Base-by-base conservation (phyloP, 1,140 invertebrate genomes). In the Drepana arcuata region DNA sequence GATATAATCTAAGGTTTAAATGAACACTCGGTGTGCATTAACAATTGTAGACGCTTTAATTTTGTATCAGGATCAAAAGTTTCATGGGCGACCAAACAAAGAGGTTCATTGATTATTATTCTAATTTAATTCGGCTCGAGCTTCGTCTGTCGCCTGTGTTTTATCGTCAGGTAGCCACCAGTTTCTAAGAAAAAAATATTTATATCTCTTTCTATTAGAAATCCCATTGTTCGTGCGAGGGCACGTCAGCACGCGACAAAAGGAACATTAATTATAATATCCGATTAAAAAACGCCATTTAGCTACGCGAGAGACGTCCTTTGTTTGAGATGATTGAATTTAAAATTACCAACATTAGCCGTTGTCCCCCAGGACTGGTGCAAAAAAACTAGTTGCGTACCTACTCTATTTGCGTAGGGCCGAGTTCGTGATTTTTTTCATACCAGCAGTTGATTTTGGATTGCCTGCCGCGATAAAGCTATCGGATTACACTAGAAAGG, bases 191-290 rank as follows among this genome's bases (percentile, higher is more conserved):
- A 75, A 75, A 62, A 79, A 66, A 73, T 71, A 73, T 69, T 74
- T 71, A 77, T 78, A 81, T 81, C 73, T 81, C 62, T 62, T 67
- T 71, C 65, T 74, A 81, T 73, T 70, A 77, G 69, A 74, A 68
- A 64, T 66, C 65, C 72, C 62, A 81, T 81, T 81, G 77, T 81
- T 81, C 68, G 65, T 62, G 64, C 67, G 64, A 69, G 73, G 68
- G 71, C 60, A 63, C 65, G 74, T 79, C 77, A 81, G 67, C 71
- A 69, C 68, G 82, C 69, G 71, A 75, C 80, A 82, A 83, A 83
- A 83, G 74, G 71, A 69, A 83, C 83, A 84, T 84, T 84, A 84
- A 84, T 84, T 84, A 84, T 84, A 83, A 84, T 84, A 84, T 84
- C 78, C 79, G 83, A 84, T 84, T 83, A 82, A 81, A 83, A 84